Evolutionary conservation across 2,888 invertebrate genomes (phyloP), one percentile per base, ranked within the genome.

Genomic region (Opisthograptis luteolata): DNA sequence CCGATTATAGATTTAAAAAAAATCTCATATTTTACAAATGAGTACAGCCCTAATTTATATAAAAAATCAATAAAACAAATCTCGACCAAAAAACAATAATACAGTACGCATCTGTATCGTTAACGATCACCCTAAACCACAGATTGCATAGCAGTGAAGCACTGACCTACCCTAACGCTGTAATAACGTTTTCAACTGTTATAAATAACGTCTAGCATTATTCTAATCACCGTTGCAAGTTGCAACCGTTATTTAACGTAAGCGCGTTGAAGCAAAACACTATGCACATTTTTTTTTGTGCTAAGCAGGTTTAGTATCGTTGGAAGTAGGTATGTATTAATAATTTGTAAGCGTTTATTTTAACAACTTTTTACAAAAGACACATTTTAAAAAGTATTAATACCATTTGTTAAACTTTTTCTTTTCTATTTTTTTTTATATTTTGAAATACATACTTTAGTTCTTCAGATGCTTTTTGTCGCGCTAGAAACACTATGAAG

Each of bases 211-310:
- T 47, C 45, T 56, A 56, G 52, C 54, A 34, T 28, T 53, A 35
- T 54, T 53, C 50, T 60, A 55, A 46, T 50, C 39, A 52, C 44
- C 58, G 49, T 43, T 34, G 34, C 39, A 44, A 44, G 49, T 43
- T 34, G 34, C 39, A 44, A 44, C 50, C 50, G 50, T 50, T 44
- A 44, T 22, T 30, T 43, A 39, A 39, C 53, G 60, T 52, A 32
- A 44, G 28, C 27, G 44, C 44, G 35, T 39, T 43, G 37, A 40
- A 39, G 43, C 39, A 27, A 39, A 30, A 3, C 41, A 2, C 13
- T n/a, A n/a, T 9, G 17, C 9, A 39, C 36, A 43, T 17, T 34
- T 30, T 40, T 17, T 42, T 35, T 41, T 35, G 9, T 9, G 6
- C 28, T 8, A 24, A 19, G 1, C 13, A 10, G 4, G 2, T 13